These are phyloP conservation scores for Plecotus auritus DNA, from an alignment of 2,113 vertebrate genomes.

Conservation along the genomic window DNA sequence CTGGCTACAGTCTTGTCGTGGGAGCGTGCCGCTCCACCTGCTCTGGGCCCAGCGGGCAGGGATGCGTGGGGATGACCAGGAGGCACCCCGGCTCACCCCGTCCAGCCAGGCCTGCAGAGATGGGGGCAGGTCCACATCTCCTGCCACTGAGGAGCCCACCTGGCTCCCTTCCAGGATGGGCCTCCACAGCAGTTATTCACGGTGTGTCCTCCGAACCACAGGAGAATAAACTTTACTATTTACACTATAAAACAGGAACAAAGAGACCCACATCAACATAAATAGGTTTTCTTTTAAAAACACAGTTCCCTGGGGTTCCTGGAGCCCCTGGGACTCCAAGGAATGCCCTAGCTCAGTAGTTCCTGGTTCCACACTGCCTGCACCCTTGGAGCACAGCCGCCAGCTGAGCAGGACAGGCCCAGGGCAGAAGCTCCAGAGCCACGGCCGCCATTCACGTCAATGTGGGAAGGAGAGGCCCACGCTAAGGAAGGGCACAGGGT, in stretches of 20 bases:
- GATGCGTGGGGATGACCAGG: not conserved
- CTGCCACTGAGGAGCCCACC: not conserved
- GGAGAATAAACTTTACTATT: slow-evolving; percentile 90
- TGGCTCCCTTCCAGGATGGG: not conserved
- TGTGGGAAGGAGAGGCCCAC: not conserved
- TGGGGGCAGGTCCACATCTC: not conserved
- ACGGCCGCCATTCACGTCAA: not conserved
- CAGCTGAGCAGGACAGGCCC: not conserved
- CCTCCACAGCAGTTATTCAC: not conserved
- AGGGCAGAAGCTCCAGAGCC: not conserved
- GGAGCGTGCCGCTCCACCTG: slow-evolving; percentile 1
- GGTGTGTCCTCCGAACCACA: slow-evolving; percentile 86
- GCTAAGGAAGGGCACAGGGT: not conserved
- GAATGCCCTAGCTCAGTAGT: slow-evolving; percentile 93
- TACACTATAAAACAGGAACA: slow-evolving; percentile 84
- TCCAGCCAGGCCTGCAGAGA: not conserved
- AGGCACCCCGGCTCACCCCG: not conserved
- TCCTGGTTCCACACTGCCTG: slow-evolving; percentile 81
- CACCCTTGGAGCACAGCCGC: not conserved
- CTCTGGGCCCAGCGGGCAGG: not conserved
- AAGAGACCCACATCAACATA: slow-evolving; percentile 85
- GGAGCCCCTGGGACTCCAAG: slow-evolving; percentile 87
- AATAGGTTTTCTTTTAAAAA: slow-evolving; percentile 88
- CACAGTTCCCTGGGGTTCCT: slow-evolving; percentile 88
- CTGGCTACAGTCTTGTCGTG: not conserved